phyloP scores from a whole-genome alignment of 2,113 vertebrate species.

The Macroglossus sobrinus region DNA sequence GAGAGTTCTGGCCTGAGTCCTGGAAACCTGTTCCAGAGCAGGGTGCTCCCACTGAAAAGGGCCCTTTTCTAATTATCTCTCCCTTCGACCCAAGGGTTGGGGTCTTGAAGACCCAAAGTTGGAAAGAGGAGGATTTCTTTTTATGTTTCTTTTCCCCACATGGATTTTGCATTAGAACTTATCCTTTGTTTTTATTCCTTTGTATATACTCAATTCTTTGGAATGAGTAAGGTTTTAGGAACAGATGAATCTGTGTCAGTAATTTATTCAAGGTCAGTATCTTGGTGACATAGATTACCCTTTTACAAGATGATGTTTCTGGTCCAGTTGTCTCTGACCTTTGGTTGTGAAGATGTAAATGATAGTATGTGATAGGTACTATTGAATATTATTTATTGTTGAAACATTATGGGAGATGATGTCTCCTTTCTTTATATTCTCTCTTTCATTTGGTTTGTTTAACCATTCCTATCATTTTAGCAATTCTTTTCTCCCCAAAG shows the following conservation, averaged over 20 bases:
- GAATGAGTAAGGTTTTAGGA: background rate
- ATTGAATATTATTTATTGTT: background rate
- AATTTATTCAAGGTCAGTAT: background rate
- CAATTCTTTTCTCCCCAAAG: background rate
- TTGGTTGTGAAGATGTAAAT: slow-evolving; percentile 10
- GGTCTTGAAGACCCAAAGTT: background rate
- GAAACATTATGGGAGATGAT: background rate
- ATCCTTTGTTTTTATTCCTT: slow-evolving; percentile 18
- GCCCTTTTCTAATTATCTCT: background rate
- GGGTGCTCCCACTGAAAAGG: background rate
- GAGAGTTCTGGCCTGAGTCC: background rate
- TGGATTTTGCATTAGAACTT: background rate
- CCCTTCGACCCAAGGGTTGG: background rate
- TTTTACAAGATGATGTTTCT: slow-evolving; percentile 20
- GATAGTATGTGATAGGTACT: background rate
- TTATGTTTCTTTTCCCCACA: background rate
- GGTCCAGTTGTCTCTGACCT: background rate
- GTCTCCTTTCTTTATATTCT: background rate
- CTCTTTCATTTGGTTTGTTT: slow-evolving; percentile 1
- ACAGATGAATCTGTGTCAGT: background rate
- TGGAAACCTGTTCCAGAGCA: background rate
- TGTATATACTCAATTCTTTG: background rate
- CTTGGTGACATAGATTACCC: background rate
- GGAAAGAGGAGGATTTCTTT: background rate
- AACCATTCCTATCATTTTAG: background rate